Evolutionary conservation across 2,797 vertebrate genomes (phyloP).

Genomic region (Xiphophorus birchmanni): DNA sequence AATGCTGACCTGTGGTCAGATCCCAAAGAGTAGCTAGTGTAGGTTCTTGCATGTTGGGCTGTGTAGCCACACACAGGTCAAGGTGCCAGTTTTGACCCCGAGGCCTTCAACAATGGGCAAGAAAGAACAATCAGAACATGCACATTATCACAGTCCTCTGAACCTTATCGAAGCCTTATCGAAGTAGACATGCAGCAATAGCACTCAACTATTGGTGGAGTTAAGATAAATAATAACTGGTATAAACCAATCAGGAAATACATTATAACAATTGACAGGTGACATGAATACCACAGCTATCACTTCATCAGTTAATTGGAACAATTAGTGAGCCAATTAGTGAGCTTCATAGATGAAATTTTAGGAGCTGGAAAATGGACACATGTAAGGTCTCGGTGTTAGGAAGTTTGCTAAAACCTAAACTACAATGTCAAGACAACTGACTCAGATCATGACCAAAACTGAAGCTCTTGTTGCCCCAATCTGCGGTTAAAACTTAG

Average conservation of each 20-base stretch:
- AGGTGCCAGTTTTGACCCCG: no score
- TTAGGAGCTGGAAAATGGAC: neutral
- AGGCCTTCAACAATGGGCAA: constrained; percentile 3
- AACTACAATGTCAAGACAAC: neutral
- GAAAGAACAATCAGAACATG: constrained; percentile 47
- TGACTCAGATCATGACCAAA: neutral
- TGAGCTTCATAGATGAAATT: neutral
- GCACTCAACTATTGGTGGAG: neutral
- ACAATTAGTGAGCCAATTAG: neutral
- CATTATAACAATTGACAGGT: neutral
- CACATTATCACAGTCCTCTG: constrained; percentile 46
- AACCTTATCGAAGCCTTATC: constrained; percentile 8
- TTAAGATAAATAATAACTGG: neutral
- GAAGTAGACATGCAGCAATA: constrained; percentile 29
- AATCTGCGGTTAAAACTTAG: neutral
- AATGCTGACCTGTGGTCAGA: no score
- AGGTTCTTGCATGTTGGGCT: no score
- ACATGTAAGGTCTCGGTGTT: neutral
- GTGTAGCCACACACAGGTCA: no score
- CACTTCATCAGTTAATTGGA: neutral
- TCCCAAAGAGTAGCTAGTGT: no score
- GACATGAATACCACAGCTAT: neutral
- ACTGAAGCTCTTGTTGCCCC: neutral
- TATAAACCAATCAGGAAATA: neutral
- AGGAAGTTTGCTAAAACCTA: neutral